phyloP scores from a whole-genome alignment of 37 sponge, comb jelly and placozoan genomes.

The Cladorhizidae sp. region DNA sequence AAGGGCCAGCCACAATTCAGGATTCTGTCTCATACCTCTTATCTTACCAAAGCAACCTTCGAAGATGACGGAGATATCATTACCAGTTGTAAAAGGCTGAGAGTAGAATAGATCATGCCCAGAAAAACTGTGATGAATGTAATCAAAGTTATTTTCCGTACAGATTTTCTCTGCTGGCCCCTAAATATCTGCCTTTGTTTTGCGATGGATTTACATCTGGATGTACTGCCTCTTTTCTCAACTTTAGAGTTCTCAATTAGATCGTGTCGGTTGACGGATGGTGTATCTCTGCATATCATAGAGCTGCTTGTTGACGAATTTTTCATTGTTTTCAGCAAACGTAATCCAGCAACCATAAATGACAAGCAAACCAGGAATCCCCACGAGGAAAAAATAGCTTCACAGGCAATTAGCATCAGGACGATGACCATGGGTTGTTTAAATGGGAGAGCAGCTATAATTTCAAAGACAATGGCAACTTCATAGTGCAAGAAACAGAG shows the following conservation, averaged over 20 bases:
- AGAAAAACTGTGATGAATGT: constrained; percentile 46
- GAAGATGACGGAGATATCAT: constrained; percentile 9
- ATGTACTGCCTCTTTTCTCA: background rate
- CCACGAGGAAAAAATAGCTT: constrained; percentile 47
- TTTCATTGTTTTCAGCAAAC: constrained; percentile 40
- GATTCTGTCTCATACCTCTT: background rate
- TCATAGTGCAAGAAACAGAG: constrained; percentile 54
- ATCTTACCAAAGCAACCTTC: constrained; percentile 10
- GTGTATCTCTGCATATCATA: constrained; percentile 20
- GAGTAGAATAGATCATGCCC: constrained; percentile 49
- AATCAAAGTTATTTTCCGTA: constrained; percentile 46
- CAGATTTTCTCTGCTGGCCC: constrained; percentile 30
- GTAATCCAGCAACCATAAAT: constrained; percentile 42
- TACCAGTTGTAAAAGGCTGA: constrained; percentile 30
- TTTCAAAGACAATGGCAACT: constrained; percentile 54
- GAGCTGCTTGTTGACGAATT: constrained; percentile 16
- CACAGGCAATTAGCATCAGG: constrained; percentile 46
- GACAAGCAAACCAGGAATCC: constrained; percentile 57
- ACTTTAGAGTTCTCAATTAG: constrained; percentile 30
- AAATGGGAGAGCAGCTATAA: constrained; percentile 27
- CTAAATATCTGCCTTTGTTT: constrained; percentile 34
- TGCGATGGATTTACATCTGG: background rate
- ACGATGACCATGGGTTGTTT: background rate
- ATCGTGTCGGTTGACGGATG: constrained; percentile 13
- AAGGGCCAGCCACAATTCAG: constrained; percentile 44